Base-by-base conservation (phyloP, 2,888 invertebrate species). In the Megaustenia siamemsis region DNA sequence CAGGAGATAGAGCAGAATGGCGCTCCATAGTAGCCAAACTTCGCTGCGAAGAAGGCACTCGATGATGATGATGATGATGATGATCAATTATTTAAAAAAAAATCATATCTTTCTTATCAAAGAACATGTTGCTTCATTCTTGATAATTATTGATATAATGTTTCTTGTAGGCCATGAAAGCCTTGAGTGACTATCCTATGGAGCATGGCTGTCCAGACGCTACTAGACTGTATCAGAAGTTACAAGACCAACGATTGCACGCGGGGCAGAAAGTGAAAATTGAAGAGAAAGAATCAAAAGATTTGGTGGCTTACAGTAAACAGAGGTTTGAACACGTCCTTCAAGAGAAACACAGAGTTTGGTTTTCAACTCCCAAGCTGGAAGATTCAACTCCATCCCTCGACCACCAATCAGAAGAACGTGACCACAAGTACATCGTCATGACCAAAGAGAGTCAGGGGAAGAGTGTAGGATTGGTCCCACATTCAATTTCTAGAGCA, bases 101-200 rank as follows among this genome's bases (percentile, higher is more conserved):
- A n/a, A n/a, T n/a, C n/a, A n/a, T n/a, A n/a, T n/a, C n/a, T n/a
- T n/a, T n/a, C n/a, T n/a, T n/a, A n/a, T n/a, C n/a, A n/a, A n/a
- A n/a, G n/a, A n/a, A n/a, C n/a, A n/a, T n/a, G n/a, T n/a, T n/a
- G n/a, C n/a, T n/a, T n/a, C n/a, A n/a, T n/a, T n/a, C n/a, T n/a
- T n/a, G n/a, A n/a, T n/a, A n/a, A n/a, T n/a, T n/a, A n/a, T n/a
- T n/a, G n/a, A n/a, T n/a, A n/a, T n/a, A n/a, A n/a, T n/a, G n/a
- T n/a, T 15, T 49, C 49, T 49, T 6, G 49, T 12, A 45, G 43
- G 4, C 35, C 28, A 56, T 56, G 15, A 10, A 60, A n/a, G 43
- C 60, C 28, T 24, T 82, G 43, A 75, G 73, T 2, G 75, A 75
- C 28, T 73, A 53, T 35, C 82, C 82, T 3, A 82, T 82, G 82